Base-by-base conservation (phyloP, 2,113 vertebrate genomes). In the Rhinopomastus cyanomelas region DNA sequence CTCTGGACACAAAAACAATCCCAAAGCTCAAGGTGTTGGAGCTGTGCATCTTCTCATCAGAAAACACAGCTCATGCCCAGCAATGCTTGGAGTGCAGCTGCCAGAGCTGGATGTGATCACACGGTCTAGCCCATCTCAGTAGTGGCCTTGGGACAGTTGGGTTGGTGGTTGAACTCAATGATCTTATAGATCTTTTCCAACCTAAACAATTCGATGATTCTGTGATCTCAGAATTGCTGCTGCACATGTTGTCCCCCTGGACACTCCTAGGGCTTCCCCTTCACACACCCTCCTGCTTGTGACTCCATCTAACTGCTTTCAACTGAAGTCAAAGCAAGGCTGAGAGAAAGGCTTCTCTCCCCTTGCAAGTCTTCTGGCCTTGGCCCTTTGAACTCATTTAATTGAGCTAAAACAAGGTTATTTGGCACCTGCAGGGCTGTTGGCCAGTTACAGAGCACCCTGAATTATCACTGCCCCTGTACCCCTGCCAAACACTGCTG, bases 41-140 rank as follows among this genome's bases (percentile, higher is more conserved):
- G 30, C 1, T 37, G 37, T 25, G 44, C 34, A 26, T 36, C 19
- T 46, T 16, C 25, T 48, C 23, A 27, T 17, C 29, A 29, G 57
- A 23, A 44, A 30, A 48, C 3, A 44, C 57, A 13, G 7, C 48
- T 51, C 2, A 1, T 65, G 37, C 3, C 1, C 11, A 6, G 23
- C 8, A 16, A 2, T 0, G 13, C 0, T 0, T 5, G 39, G 30
- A 61, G 62, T 62, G 53, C 83, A 49, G 61, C 46, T 60, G 59
- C 42, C 53, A 34, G 69, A 9, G 25, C 6, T 20, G 4, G 29
- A 18, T 8, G n/a, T 1, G 2, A 42, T 12, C 18, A 46, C 1
- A 6, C 29, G 12, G 0, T n/a, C 48, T 22, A 34, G 20, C 6
- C 26, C 42, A 6, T 30, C 42, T 18, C 2, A 0, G 53, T 12